A percentile compares a stretch with the other conserved stretches of the same genome.
These are phyloP conservation scores for Xenopus laevis DNA, from an alignment of 2,113 vertebrate species.

Conservation along the genomic window DNA sequence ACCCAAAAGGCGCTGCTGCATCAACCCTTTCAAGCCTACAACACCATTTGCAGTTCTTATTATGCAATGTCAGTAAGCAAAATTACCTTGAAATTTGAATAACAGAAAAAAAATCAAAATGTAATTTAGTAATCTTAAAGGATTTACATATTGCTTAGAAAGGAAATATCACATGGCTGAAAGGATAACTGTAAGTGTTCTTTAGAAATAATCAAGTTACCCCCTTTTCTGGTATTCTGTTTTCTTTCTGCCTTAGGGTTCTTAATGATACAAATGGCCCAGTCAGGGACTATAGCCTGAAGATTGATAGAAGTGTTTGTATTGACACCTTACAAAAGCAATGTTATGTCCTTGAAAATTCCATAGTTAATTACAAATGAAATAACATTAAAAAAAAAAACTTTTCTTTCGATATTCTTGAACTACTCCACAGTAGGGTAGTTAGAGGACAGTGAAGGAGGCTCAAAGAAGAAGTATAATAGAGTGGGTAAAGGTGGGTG, in stretches of 20 bases:
- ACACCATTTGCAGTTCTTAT: conserved; percentile 59
- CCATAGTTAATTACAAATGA: conserved; percentile 75
- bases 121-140: conserved; percentile 68
- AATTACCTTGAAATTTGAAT: conserved; percentile 55
- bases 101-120: conserved; percentile 45
- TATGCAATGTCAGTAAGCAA: conserved; percentile 5
- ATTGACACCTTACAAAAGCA: conserved; percentile 67
- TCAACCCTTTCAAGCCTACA: background rate
- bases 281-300: conserved; percentile 61
- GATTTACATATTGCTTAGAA: background rate
- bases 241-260: conserved; percentile 55
- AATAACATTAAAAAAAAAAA: conserved; percentile 48
- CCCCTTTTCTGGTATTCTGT: conserved; percentile 39
- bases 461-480: conserved; percentile 17
- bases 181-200: conserved; percentile 55
- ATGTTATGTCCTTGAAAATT: conserved; percentile 72
- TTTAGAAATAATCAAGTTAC: conserved; percentile 53
- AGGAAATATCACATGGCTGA: too few relatives aligned
- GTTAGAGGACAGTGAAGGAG: conserved; percentile 55
- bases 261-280: conserved; percentile 58
- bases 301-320: conserved; percentile 56
- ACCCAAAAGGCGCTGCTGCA: conserved; percentile 3
- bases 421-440: conserved; percentile 51
- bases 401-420: conserved; percentile 55
- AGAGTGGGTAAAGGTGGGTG: conserved; percentile 36